Evolutionary conservation across 2,888 invertebrate species (phyloP), one percentile per base, ranked within the genome.

Genomic region (Charanyca ferruginea): DNA sequence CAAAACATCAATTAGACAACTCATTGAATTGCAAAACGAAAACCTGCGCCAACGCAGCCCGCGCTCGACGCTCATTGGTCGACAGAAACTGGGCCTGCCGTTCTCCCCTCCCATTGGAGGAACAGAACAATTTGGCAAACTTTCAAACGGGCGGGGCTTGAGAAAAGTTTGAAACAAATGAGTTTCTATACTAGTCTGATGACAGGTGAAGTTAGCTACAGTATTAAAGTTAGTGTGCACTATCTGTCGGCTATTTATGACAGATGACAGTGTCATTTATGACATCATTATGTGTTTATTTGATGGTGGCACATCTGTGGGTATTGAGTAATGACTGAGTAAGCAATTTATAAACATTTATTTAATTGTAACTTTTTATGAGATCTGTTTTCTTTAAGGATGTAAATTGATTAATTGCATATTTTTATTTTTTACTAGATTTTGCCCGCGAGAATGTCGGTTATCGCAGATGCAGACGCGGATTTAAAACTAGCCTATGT

Each of bases 21-120:
- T 89, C 90, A 92, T 91, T 92, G 92, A 93, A 90, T 89, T 91
- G 89, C 92, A 86, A 91, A 92, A 91, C 88, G 80, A 89, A 88
- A 88, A 85, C 83, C 80, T 93, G 94, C 94, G 93, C 93, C 90
- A 88, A 91, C 90, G 94, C 93, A 91, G 61, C 79, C 51, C 70
- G 66, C 62, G 71, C 75, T 68, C 54, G 35, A 8, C 67, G 65
- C 70, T 76, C 51, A 94, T 94, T 94, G 93, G 94, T 61, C 48
- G 72, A 57, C 65, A 53, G 51, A 73, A 85, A 85, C 86, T 86
- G 85, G 90, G 88, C 84, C 87, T 74, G 38, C 62, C 69, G 76
- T 64, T 65, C 70, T 59, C 79, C 66, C 65, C 75, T 81, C 72
- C 75, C 80, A 93, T 93, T 93, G 93, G 93, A 54, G 67, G 77